phyloP scores from a whole-genome alignment of 64 coral and sea anemone species.

The Catalaphyllia jardinei region DNA sequence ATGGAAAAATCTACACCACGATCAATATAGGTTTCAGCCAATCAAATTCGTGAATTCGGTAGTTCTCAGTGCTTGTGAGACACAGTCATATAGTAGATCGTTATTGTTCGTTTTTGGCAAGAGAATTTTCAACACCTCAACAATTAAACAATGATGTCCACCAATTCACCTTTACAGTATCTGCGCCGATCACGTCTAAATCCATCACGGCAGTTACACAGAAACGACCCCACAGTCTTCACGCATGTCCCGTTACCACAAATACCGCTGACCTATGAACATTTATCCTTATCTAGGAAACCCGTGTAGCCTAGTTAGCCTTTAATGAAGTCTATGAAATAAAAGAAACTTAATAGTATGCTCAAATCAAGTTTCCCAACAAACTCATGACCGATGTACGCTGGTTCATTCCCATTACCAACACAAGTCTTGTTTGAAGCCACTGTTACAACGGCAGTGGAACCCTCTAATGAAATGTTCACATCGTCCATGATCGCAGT shows the following conservation, averaged over 20 bases:
- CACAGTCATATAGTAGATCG: too few species aligned
- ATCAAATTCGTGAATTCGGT: too few species aligned
- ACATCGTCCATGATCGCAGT: slow-evolving; percentile 79
- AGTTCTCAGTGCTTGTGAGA: not conserved
- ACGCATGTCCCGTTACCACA: slow-evolving; percentile 87
- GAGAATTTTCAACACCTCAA: too few species aligned
- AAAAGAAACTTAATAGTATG: too few species aligned
- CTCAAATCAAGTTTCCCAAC: not conserved
- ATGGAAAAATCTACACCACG: too few species aligned
- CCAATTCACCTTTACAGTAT: slow-evolving; percentile 62
- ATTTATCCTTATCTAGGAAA: slow-evolving; percentile 88
- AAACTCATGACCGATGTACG: too few species aligned
- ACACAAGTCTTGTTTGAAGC: slow-evolving; percentile 68
- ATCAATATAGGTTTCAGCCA: too few species aligned
- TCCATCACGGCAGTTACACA: slow-evolving; percentile 74
- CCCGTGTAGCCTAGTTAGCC: too few species aligned
- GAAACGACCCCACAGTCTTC: slow-evolving; percentile 81
- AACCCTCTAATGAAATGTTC: slow-evolving; percentile 71
- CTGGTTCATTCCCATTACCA: too few species aligned
- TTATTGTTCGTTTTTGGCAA: too few species aligned
- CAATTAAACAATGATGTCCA: too few species aligned
- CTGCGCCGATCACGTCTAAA: slow-evolving; percentile 61
- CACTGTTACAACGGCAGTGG: slow-evolving; percentile 63
- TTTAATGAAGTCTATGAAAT: too few species aligned
- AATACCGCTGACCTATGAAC: slow-evolving; percentile 45